A percentile compares a stretch with the other conserved stretches of the same genome.
These are phyloP conservation scores for Erynnis tages DNA, from an alignment of 2,888 invertebrate genomes.

Conservation along the genomic window DNA sequence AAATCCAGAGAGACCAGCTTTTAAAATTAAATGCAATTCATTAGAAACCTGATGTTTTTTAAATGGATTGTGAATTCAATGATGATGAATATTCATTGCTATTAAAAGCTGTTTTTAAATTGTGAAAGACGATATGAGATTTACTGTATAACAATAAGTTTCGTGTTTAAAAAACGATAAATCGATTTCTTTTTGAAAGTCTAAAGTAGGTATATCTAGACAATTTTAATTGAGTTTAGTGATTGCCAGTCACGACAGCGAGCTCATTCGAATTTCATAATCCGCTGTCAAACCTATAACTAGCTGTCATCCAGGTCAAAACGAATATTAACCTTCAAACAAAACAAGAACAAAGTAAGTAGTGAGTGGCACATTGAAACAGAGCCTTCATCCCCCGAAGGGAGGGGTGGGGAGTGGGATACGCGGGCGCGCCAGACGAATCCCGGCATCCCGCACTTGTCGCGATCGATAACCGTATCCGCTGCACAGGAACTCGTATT, in stretches of 20 bases:
- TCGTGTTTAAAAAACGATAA: no score
- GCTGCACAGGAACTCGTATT: slow-evolving; percentile 72
- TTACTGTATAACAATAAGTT: no score
- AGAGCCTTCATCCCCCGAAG: slow-evolving; percentile 52
- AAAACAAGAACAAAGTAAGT: slow-evolving; percentile 78
- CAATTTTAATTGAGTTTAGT: neutral
- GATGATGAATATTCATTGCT: no score
- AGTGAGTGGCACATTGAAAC: slow-evolving; percentile 66
- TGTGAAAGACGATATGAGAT: no score
- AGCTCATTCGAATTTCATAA: slow-evolving; percentile 16
- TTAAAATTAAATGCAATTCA: no score
- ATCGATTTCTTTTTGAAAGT: neutral
- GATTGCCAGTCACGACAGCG: neutral
- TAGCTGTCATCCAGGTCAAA: slow-evolving; percentile 55
- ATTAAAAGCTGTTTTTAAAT: no score
- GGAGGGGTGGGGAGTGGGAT: slow-evolving; percentile 50
- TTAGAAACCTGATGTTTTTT: no score
- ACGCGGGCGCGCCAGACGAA: slow-evolving; percentile 71
- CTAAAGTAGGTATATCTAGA: neutral
- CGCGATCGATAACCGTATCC: slow-evolving; percentile 76
- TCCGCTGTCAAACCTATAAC: slow-evolving; percentile 22
- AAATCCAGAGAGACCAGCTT: neutral
- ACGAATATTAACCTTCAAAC: slow-evolving; percentile 79
- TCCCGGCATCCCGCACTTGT: slow-evolving; percentile 72
- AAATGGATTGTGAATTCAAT: no score